Percentiles rank a stretch among this genome's conserved stretches.
phyloP scores from a whole-genome alignment of 2,113 vertebrate genomes.

The Sinosuthora webbiana region DNA sequence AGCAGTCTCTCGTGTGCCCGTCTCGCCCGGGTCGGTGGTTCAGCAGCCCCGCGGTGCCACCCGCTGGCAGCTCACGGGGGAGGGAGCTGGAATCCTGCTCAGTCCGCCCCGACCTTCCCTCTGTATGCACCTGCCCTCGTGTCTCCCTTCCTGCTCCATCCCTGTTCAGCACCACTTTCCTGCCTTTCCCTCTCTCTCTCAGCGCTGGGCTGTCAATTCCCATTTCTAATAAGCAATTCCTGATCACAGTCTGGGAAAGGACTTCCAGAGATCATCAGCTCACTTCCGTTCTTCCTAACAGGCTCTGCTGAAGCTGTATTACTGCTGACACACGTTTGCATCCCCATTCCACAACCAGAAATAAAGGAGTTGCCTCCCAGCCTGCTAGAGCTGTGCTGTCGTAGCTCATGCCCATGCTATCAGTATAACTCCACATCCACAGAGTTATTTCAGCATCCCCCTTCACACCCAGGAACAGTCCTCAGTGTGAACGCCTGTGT shows the following conservation, averaged over 20 bases:
- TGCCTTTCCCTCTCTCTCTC: neutral
- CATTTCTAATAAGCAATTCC: neutral
- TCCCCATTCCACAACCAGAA: neutral
- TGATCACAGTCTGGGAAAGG: neutral
- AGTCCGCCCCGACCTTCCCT: fast-evolving
- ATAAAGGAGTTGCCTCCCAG: neutral
- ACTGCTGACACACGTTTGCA: neutral
- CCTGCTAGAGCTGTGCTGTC: neutral
- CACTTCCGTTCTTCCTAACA: neutral
- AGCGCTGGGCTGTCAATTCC: neutral
- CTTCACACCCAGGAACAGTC: fast-evolving
- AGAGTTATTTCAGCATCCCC: neutral
- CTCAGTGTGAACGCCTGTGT: neutral
- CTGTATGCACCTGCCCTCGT: fast-evolving
- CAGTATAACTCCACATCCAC: neutral
- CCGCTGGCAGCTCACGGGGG: neutral
- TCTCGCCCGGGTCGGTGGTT: fast-evolving
- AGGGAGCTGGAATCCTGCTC: neutral
- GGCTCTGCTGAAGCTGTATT: neutral
- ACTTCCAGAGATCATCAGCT: neutral
- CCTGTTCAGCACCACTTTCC: neutral
- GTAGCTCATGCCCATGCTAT: too few relatives aligned
- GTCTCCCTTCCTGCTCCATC: neutral
- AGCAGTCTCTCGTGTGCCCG: neutral
- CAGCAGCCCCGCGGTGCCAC: neutral